Evolutionary conservation across 92 coral and sea anemone genomes (phyloP).

Genomic region (Palythoa grandis): DNA sequence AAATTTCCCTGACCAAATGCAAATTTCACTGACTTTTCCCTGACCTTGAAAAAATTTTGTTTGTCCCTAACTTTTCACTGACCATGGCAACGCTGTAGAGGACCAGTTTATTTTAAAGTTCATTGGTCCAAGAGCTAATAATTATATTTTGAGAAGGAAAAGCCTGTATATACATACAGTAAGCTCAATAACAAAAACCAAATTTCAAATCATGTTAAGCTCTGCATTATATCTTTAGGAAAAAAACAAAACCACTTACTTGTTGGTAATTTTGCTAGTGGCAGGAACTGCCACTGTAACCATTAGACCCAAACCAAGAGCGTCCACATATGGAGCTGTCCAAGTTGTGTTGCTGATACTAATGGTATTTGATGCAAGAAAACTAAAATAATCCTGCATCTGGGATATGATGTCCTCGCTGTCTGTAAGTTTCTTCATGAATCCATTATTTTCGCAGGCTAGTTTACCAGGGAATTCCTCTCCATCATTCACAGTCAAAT

Average conservation of each 20-base stretch:
- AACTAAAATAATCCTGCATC: conserved; percentile 98
- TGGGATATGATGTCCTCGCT: conserved; percentile 92
- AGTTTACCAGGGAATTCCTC: conserved; percentile 97
- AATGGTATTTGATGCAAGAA: conserved; percentile 94
- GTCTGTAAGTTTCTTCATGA: conserved; percentile 92
- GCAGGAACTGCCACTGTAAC: conserved; percentile 97
- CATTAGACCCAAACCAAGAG: conserved; percentile 95
- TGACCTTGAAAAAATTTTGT: no score
- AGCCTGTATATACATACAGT: no score
- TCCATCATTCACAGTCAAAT: conserved; percentile 81
- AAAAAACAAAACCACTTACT: conserved; percentile 51
- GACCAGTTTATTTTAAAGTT: no score
- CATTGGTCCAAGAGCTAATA: no score
- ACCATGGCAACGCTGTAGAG: no score
- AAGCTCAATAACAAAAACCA: no score
- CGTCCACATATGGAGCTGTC: conserved; percentile 98
- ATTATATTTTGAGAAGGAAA: no score
- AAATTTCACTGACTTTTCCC: no score
- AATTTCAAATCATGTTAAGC: background rate
- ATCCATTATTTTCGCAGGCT: conserved; percentile 94
- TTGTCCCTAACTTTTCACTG: no score
- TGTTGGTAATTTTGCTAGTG: conserved; percentile 86
- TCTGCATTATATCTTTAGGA: no score
- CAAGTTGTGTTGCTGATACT: conserved; percentile 89
- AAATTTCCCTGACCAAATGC: no score